Base-by-base conservation (phyloP, 2,888 invertebrate species). In the Drosophila hamatofila region DNA sequence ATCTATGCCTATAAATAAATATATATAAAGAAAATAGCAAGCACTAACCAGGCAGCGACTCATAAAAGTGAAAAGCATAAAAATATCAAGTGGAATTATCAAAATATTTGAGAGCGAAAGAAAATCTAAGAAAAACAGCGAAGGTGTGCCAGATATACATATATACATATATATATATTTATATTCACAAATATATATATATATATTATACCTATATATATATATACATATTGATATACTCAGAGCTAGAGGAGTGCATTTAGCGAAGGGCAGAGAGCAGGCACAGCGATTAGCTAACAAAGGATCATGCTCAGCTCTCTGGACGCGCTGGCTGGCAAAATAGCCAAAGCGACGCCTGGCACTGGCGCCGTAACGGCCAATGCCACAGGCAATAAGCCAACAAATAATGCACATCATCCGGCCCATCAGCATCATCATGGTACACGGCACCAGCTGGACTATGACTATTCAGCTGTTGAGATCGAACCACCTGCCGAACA, bases 291-390 rank as follows among this genome's bases (percentile, higher is more conserved):
- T 11, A 61, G 35, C 7, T 16, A 14, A 12, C 48, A 21, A 2
- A 27, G 16, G 16, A 49, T 57, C 27, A 97, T 97, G 97, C 95
- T 97, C 93, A 96, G 96, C 93, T 96, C 97, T 89, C 94, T 97
- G 93, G 97, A 97, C 94, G 96, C 96, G 93, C 95, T 97, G 94
- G 97, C 97, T 94, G 96, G 96, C 93, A 97, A 97, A 94, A 96
- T 97, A 93, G 97, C 97, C 71, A 89, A 89, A 93, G 86, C 84
- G 70, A 85, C 90, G 62, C 97, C 97, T 92, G 96, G 96, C 94
- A 95, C 94, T 93, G 84, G 90, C 9, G 84, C 84, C 54, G 80
- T 75, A 9, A 46, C 82, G 55, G 80, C 72, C 55, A 80, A 62
- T 41, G 94, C 91, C 67, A 92, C 89, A 60, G 83, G 80, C 75